Base-by-base conservation (phyloP, 2,113 vertebrate species). In the Myrmophylax atrothorax region DNA sequence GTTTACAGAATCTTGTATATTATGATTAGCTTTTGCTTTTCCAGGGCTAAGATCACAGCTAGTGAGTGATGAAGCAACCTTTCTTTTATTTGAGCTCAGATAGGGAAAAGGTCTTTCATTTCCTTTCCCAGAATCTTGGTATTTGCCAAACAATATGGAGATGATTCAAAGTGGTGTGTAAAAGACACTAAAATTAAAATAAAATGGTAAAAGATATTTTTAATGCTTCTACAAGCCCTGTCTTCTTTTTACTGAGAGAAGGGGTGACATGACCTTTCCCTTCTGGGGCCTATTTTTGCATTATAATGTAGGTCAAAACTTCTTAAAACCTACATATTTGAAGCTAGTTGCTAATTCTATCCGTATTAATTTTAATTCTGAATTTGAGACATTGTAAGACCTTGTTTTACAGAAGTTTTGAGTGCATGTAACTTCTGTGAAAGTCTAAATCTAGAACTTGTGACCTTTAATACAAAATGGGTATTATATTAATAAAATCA, bases 291-390 rank as follows among this genome's bases (percentile, higher is more conserved):
- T 95, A 69, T 86, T 93, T 96, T 91, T 93, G 46, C n/a, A 40
- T 91, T 91, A 52, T 76, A 91, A 93, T 85, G 93, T 94, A 91
- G 91, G 91, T 95, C 82, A 74, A 85, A 93, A 85, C 38, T 93
- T 85, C 50, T 85, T 91, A 88, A 63, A 77, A 88, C 84, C 70
- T 88, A 77, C 55, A 18, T 91, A 83, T 77, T 64, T 87, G 59
- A 88, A 91, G 26, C 9, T 62, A 52, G 50, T 63, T 91, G 10
- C 82, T 96, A 93, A 96, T 86, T 94, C 59, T 91, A 40, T 67
- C 55, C 69, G 26, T 89, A 59, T 91, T 89, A 91, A 87, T 96
- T 95, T 95, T 82, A 70, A 55, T 91, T 91, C 47, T 42, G 18
- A 83, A 67, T 91, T 67, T 55, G 25, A 83, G 38, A 44, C 58